Evolutionary conservation across 2,113 vertebrate species (phyloP), one percentile per base, ranked within the genome.

Genomic region (Peucedramus taeniatus): DNA sequence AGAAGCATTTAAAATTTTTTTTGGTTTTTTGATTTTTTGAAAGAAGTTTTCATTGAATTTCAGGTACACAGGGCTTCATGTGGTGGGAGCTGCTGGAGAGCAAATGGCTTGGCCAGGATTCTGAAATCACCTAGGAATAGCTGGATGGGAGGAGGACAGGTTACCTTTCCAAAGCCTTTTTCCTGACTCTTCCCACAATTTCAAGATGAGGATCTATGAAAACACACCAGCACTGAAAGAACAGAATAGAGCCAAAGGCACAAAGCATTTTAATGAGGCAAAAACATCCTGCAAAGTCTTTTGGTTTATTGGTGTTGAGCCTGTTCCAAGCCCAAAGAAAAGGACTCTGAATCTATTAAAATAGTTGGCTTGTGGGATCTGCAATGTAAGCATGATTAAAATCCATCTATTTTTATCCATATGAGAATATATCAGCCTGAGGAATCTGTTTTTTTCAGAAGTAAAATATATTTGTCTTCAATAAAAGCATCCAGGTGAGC

Each of bases 281-380:
- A 93, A 95, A 95, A 57, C 86, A 78, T 94, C 72, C 93, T 51
- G 56, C 80, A 70, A 92, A 75, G 60, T 71, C 71, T 90, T 83
- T 51, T 1, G 10, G 66, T 90, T 94, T 93, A 81, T 86, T 92
- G 91, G 68, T 93, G 69, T 90, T 86, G 86, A 96, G 86, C 11
- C 50, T 0, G 2, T 81, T 96, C 89, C 94, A 96, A 92, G 79
- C 39, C 90, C 68, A 69, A 69, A 92, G 80, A 90, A 89, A 88
- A 89, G 66, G 53, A 79, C 45, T 54, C 53, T 0, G 44, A 83
- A 89, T 69, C 94, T 87, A 78, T 89, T 89, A 88, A 92, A 95
- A 90, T 81, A 89, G 89, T 70, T 95, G 89, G 76, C 76, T 66
- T 66, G 33, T 18, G 35, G 89, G 79, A 47, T 83, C 68, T 89